These are phyloP conservation scores for Steinernema scapterisci DNA, from an alignment of 2,888 invertebrate species.

Conservation along the genomic window DNA sequence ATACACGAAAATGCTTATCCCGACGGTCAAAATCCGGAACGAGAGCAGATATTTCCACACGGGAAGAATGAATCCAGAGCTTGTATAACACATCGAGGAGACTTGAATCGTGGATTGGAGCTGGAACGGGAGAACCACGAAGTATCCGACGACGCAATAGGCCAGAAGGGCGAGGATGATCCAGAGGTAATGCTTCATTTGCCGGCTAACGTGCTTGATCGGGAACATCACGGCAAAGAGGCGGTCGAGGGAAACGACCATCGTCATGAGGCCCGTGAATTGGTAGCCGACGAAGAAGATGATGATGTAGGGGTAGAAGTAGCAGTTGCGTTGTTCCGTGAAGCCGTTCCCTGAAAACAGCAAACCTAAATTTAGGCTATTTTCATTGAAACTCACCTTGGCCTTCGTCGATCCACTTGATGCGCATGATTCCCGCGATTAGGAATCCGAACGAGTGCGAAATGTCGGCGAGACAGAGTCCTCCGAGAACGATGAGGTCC, in stretches of 20 bases:
- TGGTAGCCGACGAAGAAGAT: constrained; percentile 30
- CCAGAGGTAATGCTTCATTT: not conserved
- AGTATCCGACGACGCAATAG: constrained; percentile 1
- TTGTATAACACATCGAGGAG: constrained; percentile 15
- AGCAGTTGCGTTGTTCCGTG: constrained; percentile 11
- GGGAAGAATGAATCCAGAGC: constrained; percentile 2
- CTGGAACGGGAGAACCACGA: constrained; percentile 17
- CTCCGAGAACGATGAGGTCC: constrained; percentile 16
- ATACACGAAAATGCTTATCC: not conserved
- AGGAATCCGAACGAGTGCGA: constrained; percentile 18
- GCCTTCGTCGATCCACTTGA: constrained; percentile 5
- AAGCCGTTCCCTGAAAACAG: not conserved
- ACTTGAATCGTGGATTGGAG: not conserved
- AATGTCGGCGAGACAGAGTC: constrained; percentile 15
- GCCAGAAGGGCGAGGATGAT: not conserved
- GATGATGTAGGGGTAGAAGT: constrained; percentile 24
- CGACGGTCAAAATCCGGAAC: constrained; percentile 10
- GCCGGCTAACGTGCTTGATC: constrained; percentile 14
- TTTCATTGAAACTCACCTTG: not conserved
- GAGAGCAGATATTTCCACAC: constrained; percentile 6
- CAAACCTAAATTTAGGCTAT: no score
- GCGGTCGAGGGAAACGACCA: constrained; percentile 12
- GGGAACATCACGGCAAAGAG: constrained; percentile 18
- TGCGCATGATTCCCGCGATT: constrained; percentile 15
- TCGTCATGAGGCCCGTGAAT: constrained; percentile 25